Conservation (phyloP, 1,140 invertebrate genomes). For the Harlomillsia oculata region DNA sequence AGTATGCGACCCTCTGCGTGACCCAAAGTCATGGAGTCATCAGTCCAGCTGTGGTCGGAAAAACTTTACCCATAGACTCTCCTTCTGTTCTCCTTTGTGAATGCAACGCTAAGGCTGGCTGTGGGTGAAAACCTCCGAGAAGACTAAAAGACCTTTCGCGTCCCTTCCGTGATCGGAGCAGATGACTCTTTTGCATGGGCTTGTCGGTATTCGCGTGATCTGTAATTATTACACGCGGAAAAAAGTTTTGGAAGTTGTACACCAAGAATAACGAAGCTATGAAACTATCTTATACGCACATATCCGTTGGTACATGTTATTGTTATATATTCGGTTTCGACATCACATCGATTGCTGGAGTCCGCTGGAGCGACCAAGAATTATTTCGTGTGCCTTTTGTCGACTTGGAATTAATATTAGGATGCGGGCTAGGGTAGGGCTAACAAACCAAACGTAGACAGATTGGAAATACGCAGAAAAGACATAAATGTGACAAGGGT, state of each 20-base stretch:
- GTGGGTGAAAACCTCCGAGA: background rate
- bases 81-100: slow-evolving; percentile 2
- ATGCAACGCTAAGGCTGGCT: background rate
- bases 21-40: slow-evolving; percentile 11
- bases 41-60: slow-evolving; percentile 15
- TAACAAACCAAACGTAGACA: too few relatives aligned
- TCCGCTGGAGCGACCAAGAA: too few relatives aligned
- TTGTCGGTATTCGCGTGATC: slow-evolving; percentile 8
- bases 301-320: background rate
- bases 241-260: background rate
- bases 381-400: too few relatives aligned
- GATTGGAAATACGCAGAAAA: too few relatives aligned
- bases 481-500: too few relatives aligned
- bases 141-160: background rate
- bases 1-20: too few relatives aligned
- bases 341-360: too few relatives aligned
- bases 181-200: slow-evolving; percentile 21
- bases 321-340: background rate
- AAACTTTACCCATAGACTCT: background rate
- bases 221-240: slow-evolving; percentile 5
- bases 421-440: too few relatives aligned
- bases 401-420: too few relatives aligned
- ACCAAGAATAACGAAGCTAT: background rate
- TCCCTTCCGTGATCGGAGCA: slow-evolving; percentile 7
- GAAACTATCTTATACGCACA: background rate